Evolutionary conservation across 30 jellyfish, hydroid and myxozoan genomes (phyloP), one percentile per base, ranked within the genome.

Genomic region (Aurelia sp.): DNA sequence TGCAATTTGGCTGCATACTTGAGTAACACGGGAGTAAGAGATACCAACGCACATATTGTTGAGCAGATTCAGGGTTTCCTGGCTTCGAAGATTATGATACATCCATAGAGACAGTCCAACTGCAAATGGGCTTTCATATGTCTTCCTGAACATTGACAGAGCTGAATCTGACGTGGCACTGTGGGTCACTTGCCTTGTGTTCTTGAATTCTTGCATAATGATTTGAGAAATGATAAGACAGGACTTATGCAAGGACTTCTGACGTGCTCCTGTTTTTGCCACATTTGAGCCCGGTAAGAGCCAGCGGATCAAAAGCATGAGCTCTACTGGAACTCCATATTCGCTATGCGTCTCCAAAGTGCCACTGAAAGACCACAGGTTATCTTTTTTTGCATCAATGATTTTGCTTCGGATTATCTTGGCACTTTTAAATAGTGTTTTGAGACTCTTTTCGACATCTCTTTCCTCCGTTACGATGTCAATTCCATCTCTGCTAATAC

Each of bases 231-330:
- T 57, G 6, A 57, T 57, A 57, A 57, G 22, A 7, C 66, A 57
- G 66, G 5, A 3, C 22, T 57, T 57, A 57, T 57, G 19, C 66
- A 57, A 57, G 66, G 19, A 57, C 66, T 57, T 57, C 66, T 57
- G 66, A 57, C 66, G 66, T 57, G 66, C 6, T 19, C 6, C 66
- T 57, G 66, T 57, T 57, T 57, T 57, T 57, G 66, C 66, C 6
- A 57, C 66, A 57, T 57, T 57, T 57, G 66, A 57, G 66, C 66
- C 66, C 66, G 3, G 66, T 57, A 57, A 57, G 66, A 57, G 66
- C 66, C 66, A 57, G 66, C 66, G 66, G 66, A 57, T 57, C 66
- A 57, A 57, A 57, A 57, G 66, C 66, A 57, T 57, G 66, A 57
- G 66, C 66, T 57, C 66, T 3, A 57, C 66, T 57, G 66, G 66